A percentile compares a stretch with the other conserved stretches of the same genome.
Evolutionary conservation across 2,797 vertebrate genomes (phyloP).

Genomic region (Spizella passerina): DNA sequence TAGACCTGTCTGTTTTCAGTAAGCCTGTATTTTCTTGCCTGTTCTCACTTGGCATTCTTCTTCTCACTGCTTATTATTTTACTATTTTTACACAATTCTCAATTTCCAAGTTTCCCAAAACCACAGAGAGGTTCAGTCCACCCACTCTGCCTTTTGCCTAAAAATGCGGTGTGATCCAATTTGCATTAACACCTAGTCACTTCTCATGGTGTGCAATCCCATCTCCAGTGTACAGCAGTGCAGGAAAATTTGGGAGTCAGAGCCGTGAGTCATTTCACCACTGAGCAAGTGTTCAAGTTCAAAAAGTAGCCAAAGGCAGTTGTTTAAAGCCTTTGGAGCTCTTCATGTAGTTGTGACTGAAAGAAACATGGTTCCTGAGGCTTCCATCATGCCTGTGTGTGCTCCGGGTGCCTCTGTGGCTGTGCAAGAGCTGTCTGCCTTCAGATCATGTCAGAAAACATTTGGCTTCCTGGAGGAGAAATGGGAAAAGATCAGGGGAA

Average conservation of each 20-base stretch:
- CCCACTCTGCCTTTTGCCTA: background rate
- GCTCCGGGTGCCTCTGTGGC: background rate
- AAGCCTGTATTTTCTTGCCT: background rate
- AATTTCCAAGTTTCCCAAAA: background rate
- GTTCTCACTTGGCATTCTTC: background rate
- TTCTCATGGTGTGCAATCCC: background rate
- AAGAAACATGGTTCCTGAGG: background rate
- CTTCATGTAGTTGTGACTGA: background rate
- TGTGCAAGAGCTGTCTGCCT: background rate
- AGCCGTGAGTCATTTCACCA: background rate
- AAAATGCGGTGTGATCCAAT: background rate
- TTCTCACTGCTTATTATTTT: background rate
- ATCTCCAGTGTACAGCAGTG: background rate
- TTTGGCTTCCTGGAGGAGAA: background rate
- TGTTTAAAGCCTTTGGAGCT: background rate
- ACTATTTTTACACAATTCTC: background rate
- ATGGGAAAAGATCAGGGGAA: background rate
- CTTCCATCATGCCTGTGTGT: rapidly evolving
- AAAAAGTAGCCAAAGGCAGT: background rate
- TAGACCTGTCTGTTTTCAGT: background rate
- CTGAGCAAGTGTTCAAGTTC: background rate
- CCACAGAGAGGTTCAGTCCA: background rate
- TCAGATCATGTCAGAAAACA: background rate
- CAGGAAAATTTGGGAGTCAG: background rate
- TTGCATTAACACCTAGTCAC: background rate